Evolutionary conservation across 2,113 vertebrate genomes (phyloP), one percentile per base, ranked within the genome.

Genomic region (Ceyx melanurus): DNA sequence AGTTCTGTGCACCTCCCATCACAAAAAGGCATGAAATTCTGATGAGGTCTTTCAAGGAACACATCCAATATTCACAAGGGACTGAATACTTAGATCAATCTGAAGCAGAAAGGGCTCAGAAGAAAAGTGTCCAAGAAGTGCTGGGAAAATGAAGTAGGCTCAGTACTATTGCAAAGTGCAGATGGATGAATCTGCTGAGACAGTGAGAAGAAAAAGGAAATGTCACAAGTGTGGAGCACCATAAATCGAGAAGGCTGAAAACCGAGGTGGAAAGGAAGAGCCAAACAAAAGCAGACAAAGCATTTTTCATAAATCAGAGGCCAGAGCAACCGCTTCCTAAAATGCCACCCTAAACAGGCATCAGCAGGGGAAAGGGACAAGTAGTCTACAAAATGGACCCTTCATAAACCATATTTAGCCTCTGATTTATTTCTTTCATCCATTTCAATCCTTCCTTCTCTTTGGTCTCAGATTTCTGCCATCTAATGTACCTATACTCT

Each of bases 131-230:
- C 7, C 22, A 86, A 68, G 40, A 83, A 74, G 21, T 5, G 31
- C 31, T 51, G 16, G 25, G 33, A 73, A 91, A 81, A 88, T 17
- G 13, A 83, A 86, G 20, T 3, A 61, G n/a, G 72, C 8, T 90
- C 58, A 79, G 66, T 23, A 76, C 43, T n/a, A 54, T 20, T 56
- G 22, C 37, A 61, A 73, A 85, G 50, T 33, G 85, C 48, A 72
- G n/a, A 72, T 28, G 21, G 33, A 42, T 75, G 72, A 93, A 82
- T 23, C 28, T 0, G 11, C 66, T 76, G 89, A 81, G 66, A 50
- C 18, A 68, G 72, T 25, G 45, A 78, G 60, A 95, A 94, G 70
- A 72, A 84, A 93, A 71, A 86, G 85, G 85, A 95, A 89, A 88
- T 91, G 42, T 75, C 5, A 0, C 68, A 76, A 84, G 46, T 53